Evolutionary conservation across 1,140 invertebrate genomes (phyloP), one percentile per base, ranked within the genome.

Genomic region (Ooceraea biroi): DNA sequence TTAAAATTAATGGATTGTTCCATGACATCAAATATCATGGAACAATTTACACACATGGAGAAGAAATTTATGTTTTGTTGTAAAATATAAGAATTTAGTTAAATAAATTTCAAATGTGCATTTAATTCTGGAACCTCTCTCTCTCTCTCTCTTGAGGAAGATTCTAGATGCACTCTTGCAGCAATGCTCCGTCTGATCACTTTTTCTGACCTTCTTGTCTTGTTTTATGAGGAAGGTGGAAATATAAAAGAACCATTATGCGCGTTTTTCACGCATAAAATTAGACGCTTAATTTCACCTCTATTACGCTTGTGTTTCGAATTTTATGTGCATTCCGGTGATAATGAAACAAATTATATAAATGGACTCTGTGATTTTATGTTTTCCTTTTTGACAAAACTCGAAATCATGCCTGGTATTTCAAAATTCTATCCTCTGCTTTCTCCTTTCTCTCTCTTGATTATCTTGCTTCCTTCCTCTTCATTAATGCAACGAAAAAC

Each of bases 391-490:
- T 14, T 72, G 25, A 48, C 30, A 12, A 63, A 30, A 36, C 30
- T 10, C 17, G 22, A 22, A 14, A 7, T 57, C 36, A 55, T 57
- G 12, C 27, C 1, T 19, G 30, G 36, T 55, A 41, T 7, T 19
- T 22, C 30, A 41, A 72, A 52, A 19, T 65, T 12, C 1, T 36
- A 7, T 5, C 0, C 52, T 36, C 36, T 3, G 30, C 19, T 46
- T 22, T 58, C 50, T 57, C 44, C 17, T 46, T 25, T 50, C 11
- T 68, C 36, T 8, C 14, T 55, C 10, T 78, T 71, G 11, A 68
- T 55, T 69, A n/a, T 3, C 36, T 25, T 30, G 7, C 36, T n/a
- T 76, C n/a, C 17, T 19, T 48, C 11, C 5, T 12, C 41, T 46
- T 50, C 17, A 63, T 48, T 3, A 48, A 3, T 8, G 22, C 14